phyloP scores from a whole-genome alignment of 2,113 vertebrate genomes.

The Condylura cristata region DNA sequence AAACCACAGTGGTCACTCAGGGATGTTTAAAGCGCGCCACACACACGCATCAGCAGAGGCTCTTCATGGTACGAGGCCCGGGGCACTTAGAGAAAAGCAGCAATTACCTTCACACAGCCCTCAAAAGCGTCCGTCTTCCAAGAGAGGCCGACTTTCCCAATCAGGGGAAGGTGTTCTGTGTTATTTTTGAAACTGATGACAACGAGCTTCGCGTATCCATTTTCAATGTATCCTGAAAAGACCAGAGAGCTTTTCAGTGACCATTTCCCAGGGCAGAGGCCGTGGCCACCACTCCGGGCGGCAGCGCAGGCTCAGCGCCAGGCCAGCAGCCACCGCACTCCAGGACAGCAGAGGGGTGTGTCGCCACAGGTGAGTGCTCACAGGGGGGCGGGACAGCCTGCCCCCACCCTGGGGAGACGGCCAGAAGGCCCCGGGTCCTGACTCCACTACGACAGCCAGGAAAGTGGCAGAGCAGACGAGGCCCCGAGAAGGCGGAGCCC shows the following conservation, averaged over 20 bases:
- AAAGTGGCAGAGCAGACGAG: too few species aligned
- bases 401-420: too few species aligned
- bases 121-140: conserved; percentile 84
- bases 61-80: background rate
- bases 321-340: too few species aligned
- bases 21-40: background rate
- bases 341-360: too few species aligned
- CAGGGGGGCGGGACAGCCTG: too few species aligned
- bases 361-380: too few species aligned
- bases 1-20: background rate
- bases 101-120: conserved; percentile 86
- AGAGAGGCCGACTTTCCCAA: conserved; percentile 82
- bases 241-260: conserved; percentile 52
- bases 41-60: background rate
- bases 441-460: too few species aligned
- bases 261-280: background rate
- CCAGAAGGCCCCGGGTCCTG: too few species aligned
- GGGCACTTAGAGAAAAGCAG: background rate
- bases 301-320: too few species aligned
- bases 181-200: conserved; percentile 81
- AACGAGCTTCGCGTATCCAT: conserved; percentile 83
- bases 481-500: too few species aligned
- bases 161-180: conserved; percentile 83
- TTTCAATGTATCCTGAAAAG: conserved; percentile 84
- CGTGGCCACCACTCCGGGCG: too few species aligned